These are phyloP conservation scores for Wasmannia auropunctata DNA, from an alignment of 1,140 invertebrate species.

Conservation along the genomic window DNA sequence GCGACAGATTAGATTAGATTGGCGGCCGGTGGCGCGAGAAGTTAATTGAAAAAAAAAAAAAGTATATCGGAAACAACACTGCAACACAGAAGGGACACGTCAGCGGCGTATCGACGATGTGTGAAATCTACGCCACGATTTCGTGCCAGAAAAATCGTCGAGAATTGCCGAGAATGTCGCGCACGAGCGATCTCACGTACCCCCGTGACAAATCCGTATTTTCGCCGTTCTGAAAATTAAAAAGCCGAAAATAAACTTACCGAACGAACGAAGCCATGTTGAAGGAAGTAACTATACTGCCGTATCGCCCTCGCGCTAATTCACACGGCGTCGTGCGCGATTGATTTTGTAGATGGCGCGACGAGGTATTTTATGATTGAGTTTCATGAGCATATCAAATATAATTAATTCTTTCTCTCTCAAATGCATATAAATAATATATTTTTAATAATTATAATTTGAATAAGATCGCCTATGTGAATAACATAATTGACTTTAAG, in stretches of 20 bases:
- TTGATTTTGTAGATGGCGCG: constrained; percentile 66
- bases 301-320: constrained; percentile 36
- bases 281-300: constrained; percentile 49
- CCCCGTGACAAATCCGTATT: background rate
- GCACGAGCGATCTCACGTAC: background rate
- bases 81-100: constrained; percentile 70
- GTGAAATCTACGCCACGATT: background rate
- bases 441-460: too few relatives aligned
- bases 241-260: constrained; percentile 71
- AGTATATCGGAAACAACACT: constrained; percentile 52
- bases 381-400: too few relatives aligned
- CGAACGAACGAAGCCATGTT: constrained; percentile 76
- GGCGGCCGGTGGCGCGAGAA: background rate
- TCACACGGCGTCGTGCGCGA: constrained; percentile 2
- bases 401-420: background rate
- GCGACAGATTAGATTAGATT: constrained; percentile 49
- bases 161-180: background rate
- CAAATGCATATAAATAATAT: too few relatives aligned
- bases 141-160: background rate
- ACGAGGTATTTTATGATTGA: background rate
- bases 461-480: too few relatives aligned
- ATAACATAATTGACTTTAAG: too few relatives aligned
- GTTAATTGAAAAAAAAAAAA: constrained; percentile 58
- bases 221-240: constrained; percentile 62
- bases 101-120: constrained; percentile 60